Base-by-base conservation (phyloP, 1,140 invertebrate species). In the Bombus turneri region DNA sequence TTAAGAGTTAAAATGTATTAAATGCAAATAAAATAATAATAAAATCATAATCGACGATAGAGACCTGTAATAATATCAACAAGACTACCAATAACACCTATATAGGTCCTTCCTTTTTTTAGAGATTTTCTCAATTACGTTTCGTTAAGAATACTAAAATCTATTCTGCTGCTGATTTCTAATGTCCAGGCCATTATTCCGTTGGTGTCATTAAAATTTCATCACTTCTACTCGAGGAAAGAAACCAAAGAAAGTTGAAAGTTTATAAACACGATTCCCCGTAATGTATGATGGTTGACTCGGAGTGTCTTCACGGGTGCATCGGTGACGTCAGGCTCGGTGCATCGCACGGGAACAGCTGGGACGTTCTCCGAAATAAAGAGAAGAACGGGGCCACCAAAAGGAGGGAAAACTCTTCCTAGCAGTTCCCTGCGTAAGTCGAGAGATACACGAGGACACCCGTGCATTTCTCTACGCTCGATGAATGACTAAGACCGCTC, bases 401-500 rank as follows among this genome's bases (percentile, higher is more conserved):
- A 39, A 62, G 62, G 28, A 62, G 76, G 34, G 57, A 71, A 79
- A 62, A 64, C 57, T 41, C 68, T 83, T 77, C 81, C 43, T 83
- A 37, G 1, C 62, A 68, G 81, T 85, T 66, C 47, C 53, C 31
- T 53, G 66, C 41, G n/a, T 82, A 39, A 74, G 53, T 68, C 47
- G 77, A 22, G 13, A 43, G 25, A 74, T 41, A 73, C 68, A 72
- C 68, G 53, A 53, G 74, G 41, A 77, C 77, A 15, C 2, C 62
- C 64, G 31, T 47, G 47, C 62, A 31, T 62, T 68, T 18, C 41
- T 88, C 72, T 68, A 25, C 37, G 47, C 71, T 34, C 90, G 89
- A 89, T 83, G 90, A 91, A 87, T 91, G 88, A 92, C 83, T 91
- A 89, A 92, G 90, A 86, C 85, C 37, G 78, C 83, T 88, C 83